Evolutionary conservation across 23 tunicate species (phyloP).

Genomic region (Ciona savignyi): DNA sequence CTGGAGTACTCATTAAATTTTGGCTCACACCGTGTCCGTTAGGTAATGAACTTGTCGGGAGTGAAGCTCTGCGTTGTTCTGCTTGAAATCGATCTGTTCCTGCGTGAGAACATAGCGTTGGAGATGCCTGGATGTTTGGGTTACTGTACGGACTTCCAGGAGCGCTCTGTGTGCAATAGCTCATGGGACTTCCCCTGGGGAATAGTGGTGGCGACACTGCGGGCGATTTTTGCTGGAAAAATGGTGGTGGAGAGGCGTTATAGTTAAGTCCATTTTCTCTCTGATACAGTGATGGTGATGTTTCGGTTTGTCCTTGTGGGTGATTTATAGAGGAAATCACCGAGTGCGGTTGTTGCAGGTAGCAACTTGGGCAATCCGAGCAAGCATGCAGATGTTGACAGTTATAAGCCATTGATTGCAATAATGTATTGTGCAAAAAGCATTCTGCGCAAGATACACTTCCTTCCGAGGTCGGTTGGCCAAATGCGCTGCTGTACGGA

Average conservation of each 20-base stretch:
- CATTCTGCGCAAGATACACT: constrained; percentile 66
- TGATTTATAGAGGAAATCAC: background rate
- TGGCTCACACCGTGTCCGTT: background rate
- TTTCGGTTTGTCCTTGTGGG: background rate
- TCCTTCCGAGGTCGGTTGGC: constrained; percentile 27
- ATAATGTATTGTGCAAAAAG: constrained; percentile 57
- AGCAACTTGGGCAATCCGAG: constrained; percentile 50
- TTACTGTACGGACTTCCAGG: background rate
- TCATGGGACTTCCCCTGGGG: background rate
- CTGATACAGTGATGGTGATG: background rate
- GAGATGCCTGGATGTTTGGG: background rate
- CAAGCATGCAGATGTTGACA: constrained; percentile 83
- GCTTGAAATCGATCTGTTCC: background rate
- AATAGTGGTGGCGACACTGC: constrained; percentile 14
- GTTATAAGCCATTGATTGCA: constrained; percentile 40
- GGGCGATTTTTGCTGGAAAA: constrained; percentile 7
- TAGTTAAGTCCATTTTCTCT: background rate
- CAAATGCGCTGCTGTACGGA: constrained; percentile 33
- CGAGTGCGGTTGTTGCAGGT: constrained; percentile 21
- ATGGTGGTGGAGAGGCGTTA: background rate
- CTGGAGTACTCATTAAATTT: background rate
- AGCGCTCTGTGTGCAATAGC: background rate
- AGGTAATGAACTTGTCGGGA: background rate
- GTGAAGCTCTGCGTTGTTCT: background rate
- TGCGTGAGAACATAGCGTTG: background rate